Evolutionary conservation across 1,140 invertebrate species (phyloP), one percentile per base, ranked within the genome.

Genomic region (Platyscapa corneri): DNA sequence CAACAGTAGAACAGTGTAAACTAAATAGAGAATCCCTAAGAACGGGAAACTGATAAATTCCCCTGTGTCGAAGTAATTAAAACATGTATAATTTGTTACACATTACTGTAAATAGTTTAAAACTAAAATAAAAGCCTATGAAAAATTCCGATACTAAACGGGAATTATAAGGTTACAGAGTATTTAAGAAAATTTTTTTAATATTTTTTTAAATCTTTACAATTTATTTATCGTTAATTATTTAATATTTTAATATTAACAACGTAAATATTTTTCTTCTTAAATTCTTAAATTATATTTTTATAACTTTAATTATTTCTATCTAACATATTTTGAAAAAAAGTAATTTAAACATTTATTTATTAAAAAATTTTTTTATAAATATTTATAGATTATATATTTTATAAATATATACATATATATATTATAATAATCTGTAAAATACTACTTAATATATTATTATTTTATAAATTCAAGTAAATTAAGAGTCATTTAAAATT

Each of bases 11-110:
- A 81, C 32, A 72, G 37, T 56, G 23, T 81, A 78, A 20, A 86
- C 49, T 60, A 56, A 70, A 34, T 82, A 82, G 53, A 79, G 86
- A 88, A 86, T 87, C 88, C 88, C 87, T 70, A 87, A 86, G 37
- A 88, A 89, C 88, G 89, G 87, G 88, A 77, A 77, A 53, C 23
- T 84, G 83, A 77, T 80, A 77, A 87, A 49, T 37, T 60, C 14
- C 77, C 46, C 56, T 75, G 65, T 81, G 81, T 82, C 67, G 37
- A 82, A 79, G 39, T 78, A 76, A 30, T 53, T 30, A 23, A 72
- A 42, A 86, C 37, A 34, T 53, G 18, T 39, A 70, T 64, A 83
- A 42, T 39, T n/a, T 84, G 12, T 76, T 84, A 78, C 3, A 65
- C 46, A 34, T 23, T 65, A 76, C 32, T 82, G 20, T 70, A 77